Conservation (phyloP, 2,113 vertebrate genomes). For the Caloenas nicobarica region DNA sequence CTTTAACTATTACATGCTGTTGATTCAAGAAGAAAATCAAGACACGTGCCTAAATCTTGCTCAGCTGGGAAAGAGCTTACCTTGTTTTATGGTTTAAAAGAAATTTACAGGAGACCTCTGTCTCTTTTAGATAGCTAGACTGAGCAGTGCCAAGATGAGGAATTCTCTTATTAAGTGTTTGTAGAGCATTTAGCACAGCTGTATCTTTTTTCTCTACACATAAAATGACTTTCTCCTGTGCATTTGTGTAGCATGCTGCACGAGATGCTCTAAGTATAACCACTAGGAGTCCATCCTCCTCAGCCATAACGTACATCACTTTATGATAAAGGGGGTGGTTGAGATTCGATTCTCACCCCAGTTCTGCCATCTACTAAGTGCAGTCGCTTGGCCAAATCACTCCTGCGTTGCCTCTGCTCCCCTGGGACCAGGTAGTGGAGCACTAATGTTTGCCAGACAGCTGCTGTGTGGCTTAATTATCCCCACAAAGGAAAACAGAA, state of each 20-base stretch:
- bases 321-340: background rate
- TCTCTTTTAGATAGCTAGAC: background rate
- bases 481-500: conserved; percentile 26
- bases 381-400: background rate
- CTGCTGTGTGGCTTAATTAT: conserved; percentile 23
- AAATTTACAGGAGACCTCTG: background rate
- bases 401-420: background rate
- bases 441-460: background rate
- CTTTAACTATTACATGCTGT: background rate
- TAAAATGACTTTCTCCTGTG: background rate
- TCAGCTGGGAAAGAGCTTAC: background rate
- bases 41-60: background rate
- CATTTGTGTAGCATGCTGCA: background rate
- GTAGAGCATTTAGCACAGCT: background rate
- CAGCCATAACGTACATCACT: background rate
- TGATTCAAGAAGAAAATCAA: background rate
- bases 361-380: background rate
- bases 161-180: background rate
- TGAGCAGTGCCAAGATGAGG: background rate
- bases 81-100: background rate
- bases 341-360: background rate
- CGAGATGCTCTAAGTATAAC: rapidly evolving
- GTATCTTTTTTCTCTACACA: background rate
- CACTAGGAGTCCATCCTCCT: rapidly evolving
- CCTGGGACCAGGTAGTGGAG: background rate